Evolutionary conservation across 2,888 invertebrate genomes (phyloP).

Genomic region (Diloba caeruleocephala): DNA sequence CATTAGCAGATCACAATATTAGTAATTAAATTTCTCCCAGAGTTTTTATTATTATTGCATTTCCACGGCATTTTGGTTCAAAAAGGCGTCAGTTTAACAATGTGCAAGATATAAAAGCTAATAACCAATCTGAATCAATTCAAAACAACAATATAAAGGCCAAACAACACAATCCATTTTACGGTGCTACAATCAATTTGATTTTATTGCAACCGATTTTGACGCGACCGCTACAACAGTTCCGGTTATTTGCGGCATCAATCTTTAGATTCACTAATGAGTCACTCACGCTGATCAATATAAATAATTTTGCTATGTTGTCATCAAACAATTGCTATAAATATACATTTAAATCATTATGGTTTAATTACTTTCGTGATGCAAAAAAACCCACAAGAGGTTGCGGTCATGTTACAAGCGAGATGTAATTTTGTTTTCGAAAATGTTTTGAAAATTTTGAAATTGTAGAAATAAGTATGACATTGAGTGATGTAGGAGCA

Average conservation of each 20-base stretch:
- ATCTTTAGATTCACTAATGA: slow-evolving; percentile 31
- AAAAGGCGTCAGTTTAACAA: neutral
- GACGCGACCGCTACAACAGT: slow-evolving; percentile 14
- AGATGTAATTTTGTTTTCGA: neutral
- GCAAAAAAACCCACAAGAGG: slow-evolving; percentile 35
- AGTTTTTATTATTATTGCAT: neutral
- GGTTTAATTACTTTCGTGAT: slow-evolving; percentile 38
- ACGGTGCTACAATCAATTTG: slow-evolving; percentile 24
- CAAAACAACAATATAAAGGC: slow-evolving; percentile 11
- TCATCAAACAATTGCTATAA: slow-evolving; percentile 36
- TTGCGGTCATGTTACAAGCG: slow-evolving; percentile 15
- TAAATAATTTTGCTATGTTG: slow-evolving; percentile 39
- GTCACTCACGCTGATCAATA: slow-evolving; percentile 25
- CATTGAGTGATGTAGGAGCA: slow-evolving; percentile 39
- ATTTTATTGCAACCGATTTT: slow-evolving; percentile 25
- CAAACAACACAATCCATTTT: slow-evolving; percentile 7
- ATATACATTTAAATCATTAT: slow-evolving; percentile 35
- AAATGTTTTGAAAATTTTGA: slow-evolving; percentile 32
- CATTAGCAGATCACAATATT: too few species aligned
- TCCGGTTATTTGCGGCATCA: slow-evolving; percentile 36
- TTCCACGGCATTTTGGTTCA: neutral
- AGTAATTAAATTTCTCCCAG: neutral
- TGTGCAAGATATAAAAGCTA: slow-evolving; percentile 11
- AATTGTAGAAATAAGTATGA: slow-evolving; percentile 34
- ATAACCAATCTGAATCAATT: neutral